These are phyloP conservation scores for Acrocephalus kingi DNA, from an alignment of 2,113 vertebrate genomes.

Conservation along the genomic window DNA sequence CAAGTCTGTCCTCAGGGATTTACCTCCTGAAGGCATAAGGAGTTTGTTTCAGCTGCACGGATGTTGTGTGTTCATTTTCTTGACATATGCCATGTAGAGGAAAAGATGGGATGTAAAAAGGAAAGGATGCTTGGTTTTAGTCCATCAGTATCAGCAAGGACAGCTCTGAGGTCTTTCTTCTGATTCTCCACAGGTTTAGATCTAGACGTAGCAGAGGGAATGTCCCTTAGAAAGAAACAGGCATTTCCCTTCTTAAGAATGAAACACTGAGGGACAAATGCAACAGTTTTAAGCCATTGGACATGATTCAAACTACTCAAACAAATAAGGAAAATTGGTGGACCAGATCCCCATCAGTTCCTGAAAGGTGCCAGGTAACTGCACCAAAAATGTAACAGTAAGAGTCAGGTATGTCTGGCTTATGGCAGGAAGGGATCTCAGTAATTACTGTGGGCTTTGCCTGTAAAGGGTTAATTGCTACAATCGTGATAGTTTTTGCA, in stretches of 20 bases:
- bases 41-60: neutral
- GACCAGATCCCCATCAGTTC: neutral
- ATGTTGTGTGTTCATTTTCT: neutral
- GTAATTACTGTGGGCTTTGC: neutral
- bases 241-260: neutral
- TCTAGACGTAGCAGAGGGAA: neutral
- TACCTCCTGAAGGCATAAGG: neutral
- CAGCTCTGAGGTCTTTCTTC: neutral
- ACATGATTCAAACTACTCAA: neutral
- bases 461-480: slow-evolving; percentile 41
- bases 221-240: neutral
- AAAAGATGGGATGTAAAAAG: neutral
- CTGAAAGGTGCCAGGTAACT: neutral
- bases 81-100: neutral
- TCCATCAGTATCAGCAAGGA: neutral
- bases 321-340: neutral
- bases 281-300: neutral
- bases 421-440: neutral
- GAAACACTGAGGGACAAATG: neutral
- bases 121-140: neutral
- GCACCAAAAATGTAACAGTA: neutral
- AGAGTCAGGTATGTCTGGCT: rapidly evolving
- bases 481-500: slow-evolving; percentile 34
- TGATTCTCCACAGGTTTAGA: neutral
- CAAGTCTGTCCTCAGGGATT: neutral